phyloP scores from a whole-genome alignment of 64 coral and sea anemone genomes.

The Anthopleura sola region DNA sequence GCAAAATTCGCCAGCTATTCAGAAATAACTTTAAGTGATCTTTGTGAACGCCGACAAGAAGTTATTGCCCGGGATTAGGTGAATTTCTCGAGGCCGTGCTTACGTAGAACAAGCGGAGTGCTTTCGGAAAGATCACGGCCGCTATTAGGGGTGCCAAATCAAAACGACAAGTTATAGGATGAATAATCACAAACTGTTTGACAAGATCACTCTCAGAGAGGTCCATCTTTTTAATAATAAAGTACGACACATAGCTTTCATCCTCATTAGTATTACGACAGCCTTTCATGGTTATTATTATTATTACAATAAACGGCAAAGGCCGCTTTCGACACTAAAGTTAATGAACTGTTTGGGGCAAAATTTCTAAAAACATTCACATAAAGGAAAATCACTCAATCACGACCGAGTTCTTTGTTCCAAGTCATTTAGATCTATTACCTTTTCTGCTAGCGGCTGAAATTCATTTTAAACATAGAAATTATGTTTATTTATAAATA shows the following conservation, averaged over 20 bases:
- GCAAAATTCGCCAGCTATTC: not conserved
- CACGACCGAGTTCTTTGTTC: not conserved
- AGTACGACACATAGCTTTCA: not conserved
- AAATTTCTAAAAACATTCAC: not conserved
- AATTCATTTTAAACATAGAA: not conserved
- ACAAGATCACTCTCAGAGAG: not conserved
- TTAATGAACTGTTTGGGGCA: not conserved
- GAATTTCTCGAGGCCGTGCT: not conserved
- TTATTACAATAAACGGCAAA: slow-evolving; percentile 1
- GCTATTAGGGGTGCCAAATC: not conserved
- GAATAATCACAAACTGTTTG: not conserved
- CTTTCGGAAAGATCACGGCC: not conserved
- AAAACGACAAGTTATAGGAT: not conserved
- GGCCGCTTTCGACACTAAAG: not conserved
- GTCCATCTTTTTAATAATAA: not conserved
- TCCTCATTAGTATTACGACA: not conserved
- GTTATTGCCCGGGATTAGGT: not conserved
- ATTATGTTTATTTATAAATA: slow-evolving; percentile 7
- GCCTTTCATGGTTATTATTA: not conserved
- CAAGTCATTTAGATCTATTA: not conserved
- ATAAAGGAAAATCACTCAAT: slow-evolving; percentile 10
- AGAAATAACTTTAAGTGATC: slow-evolving; percentile 28
- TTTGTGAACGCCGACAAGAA: not conserved
- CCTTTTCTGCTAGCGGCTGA: not conserved
- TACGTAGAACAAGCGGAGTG: not conserved